A percentile compares a stretch with the other conserved stretches of the same genome.
Evolutionary conservation across 1,140 invertebrate genomes (phyloP).

Genomic region (Drosophila cardini): DNA sequence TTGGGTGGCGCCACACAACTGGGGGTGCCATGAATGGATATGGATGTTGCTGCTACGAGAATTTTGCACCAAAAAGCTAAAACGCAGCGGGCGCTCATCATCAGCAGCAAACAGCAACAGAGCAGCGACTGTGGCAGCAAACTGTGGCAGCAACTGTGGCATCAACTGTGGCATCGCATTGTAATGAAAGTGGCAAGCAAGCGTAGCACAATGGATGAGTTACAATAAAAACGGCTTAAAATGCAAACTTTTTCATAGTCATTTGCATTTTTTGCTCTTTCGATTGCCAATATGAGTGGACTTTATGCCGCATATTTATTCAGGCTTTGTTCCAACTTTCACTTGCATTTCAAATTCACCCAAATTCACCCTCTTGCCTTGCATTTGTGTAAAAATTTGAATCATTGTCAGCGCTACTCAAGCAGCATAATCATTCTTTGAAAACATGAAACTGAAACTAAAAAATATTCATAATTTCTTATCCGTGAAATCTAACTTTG

Average conservation of each 20-base stretch:
- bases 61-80: slow-evolving; percentile 73
- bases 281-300: slow-evolving; percentile 41
- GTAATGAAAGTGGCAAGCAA: slow-evolving; percentile 35
- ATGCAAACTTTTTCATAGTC: slow-evolving; percentile 29
- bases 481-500: too few relatives aligned
- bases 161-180: slow-evolving; percentile 14
- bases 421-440: neutral
- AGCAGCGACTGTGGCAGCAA: neutral
- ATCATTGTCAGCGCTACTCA: slow-evolving; percentile 3
- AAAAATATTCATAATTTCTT: slow-evolving; percentile 21
- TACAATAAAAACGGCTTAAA: slow-evolving; percentile 51
- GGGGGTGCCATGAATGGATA: slow-evolving; percentile 44
- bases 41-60: slow-evolving; percentile 53
- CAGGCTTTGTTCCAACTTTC: slow-evolving; percentile 17
- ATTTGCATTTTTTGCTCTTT: slow-evolving; percentile 39
- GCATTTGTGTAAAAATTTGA: neutral
- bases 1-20: slow-evolving; percentile 58
- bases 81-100: slow-evolving; percentile 72
- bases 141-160: slow-evolving; percentile 1
- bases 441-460: neutral
- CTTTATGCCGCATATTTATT: slow-evolving; percentile 35
- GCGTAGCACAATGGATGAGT: slow-evolving; percentile 40
- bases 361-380: neutral
- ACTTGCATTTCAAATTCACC: slow-evolving; percentile 16
- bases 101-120: slow-evolving; percentile 38